phyloP scores from a whole-genome alignment of 2,888 invertebrate genomes.

The Microdon myrmicae region DNA sequence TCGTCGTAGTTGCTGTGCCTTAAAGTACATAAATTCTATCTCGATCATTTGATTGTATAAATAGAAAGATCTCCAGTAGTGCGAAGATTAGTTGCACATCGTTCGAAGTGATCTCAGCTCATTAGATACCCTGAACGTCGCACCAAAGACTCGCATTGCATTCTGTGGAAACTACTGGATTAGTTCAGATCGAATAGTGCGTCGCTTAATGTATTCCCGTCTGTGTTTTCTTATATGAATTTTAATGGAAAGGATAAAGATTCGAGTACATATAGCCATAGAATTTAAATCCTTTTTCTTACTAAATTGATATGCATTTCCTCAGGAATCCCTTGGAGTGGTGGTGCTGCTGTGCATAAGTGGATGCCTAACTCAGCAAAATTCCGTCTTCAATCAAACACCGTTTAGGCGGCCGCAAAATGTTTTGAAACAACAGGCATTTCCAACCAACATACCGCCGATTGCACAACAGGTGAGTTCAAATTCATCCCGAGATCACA shows the following conservation, averaged over 20 bases:
- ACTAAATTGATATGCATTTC: not conserved
- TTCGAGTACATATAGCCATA: conserved; percentile 44
- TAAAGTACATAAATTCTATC: conserved; percentile 37
- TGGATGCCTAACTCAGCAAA: conserved; percentile 55
- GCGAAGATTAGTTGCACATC: conserved; percentile 52
- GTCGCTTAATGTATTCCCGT: conserved; percentile 19
- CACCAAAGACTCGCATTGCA: conserved; percentile 35
- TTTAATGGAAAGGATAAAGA: conserved; percentile 53
- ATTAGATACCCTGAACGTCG: conserved; percentile 45
- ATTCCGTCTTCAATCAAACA: conserved; percentile 58
- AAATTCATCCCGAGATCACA: conserved; percentile 7
- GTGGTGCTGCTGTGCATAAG: conserved; percentile 41
- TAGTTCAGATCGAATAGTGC: conserved; percentile 30
- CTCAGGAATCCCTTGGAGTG: conserved; percentile 31
- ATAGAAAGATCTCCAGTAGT: conserved; percentile 52
- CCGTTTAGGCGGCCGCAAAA: conserved; percentile 59
- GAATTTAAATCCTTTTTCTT: no score
- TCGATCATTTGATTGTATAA: conserved; percentile 51
- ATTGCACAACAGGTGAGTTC: conserved; percentile 55
- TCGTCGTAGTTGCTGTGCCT: conserved; percentile 34
- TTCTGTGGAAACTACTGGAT: conserved; percentile 39
- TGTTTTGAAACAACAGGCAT: conserved; percentile 45
- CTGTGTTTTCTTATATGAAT: not conserved
- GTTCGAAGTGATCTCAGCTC: conserved; percentile 38
- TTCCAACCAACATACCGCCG: conserved; percentile 55